Base-by-base conservation (phyloP, 2,113 vertebrate genomes). In the Smithornis capensis region DNA sequence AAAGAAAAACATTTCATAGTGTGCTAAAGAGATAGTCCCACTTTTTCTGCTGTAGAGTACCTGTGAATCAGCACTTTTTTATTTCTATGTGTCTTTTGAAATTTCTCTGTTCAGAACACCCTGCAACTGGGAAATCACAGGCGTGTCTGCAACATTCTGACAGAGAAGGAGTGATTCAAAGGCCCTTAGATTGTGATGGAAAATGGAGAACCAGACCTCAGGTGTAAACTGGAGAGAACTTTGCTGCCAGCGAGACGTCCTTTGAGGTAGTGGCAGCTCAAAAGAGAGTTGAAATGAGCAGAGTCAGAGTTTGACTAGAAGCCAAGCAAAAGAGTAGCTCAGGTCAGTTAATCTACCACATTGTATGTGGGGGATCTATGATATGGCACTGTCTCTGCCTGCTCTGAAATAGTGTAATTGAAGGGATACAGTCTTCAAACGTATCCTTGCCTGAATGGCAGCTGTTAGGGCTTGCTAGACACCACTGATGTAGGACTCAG, bases 181-280 rank as follows among this genome's bases (percentile, higher is more conserved):
- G 68, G 57, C 70, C 64, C 70, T 76, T n/a, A 73, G 50, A 12
- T 71, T 80, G 44, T 59, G 63, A 67, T 16, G 31, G 50, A 49
- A 90, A 90, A 60, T 0, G 5, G 85, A 85, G 82, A 94, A n/a
- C 33, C 80, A 92, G 55, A 42, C 52, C 83, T 81, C 90, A 77
- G 63, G 89, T 73, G 55, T 79, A 81, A 86, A 85, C 71, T 63
- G 76, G 60, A 83, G 82, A 94, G 68, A 68, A 57, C 64, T 95
- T 88, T 86, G 75, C 83, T 94, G 88, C 83, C 92, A 93, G 88
- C 1, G 23, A 74, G 71, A 19, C 0, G 0, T 62, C 79, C 86
- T 97, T 97, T 96, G 90, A 96, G 94, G 76, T 25, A 78, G 59
- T 0, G 83, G 83, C 86, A 90, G 59, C 90, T 92, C 90, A 93